These are phyloP conservation scores for Cephus sareptanus DNA, from an alignment of 2,888 invertebrate genomes.

Conservation along the genomic window DNA sequence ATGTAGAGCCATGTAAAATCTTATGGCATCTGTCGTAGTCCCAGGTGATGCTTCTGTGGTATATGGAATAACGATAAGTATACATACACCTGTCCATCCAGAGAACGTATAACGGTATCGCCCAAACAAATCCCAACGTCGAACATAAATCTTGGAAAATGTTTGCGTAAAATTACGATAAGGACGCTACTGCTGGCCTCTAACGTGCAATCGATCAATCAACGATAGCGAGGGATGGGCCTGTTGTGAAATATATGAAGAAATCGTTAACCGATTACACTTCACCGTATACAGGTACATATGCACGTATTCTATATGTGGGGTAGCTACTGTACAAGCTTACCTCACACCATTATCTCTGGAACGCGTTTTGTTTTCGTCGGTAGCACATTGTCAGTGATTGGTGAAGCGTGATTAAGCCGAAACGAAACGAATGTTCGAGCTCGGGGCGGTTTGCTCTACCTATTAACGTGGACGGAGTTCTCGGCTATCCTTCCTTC, in stretches of 20 bases:
- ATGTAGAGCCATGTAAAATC: background rate
- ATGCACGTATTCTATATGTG: background rate
- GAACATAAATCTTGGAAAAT: background rate
- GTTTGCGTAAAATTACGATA: background rate
- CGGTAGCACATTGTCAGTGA: background rate
- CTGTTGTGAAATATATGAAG: background rate
- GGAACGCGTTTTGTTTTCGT: constrained; percentile 1
- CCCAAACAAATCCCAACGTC: background rate
- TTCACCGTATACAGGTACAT: background rate
- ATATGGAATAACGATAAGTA: background rate
- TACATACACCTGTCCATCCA: background rate
- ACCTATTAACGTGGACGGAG: background rate
- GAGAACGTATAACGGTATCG: background rate
- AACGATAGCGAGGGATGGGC: background rate
- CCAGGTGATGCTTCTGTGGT: background rate
- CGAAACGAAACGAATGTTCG: constrained; percentile 5
- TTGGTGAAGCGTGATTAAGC: constrained; percentile 5
- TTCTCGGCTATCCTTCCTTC: background rate
- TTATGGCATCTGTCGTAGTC: background rate
- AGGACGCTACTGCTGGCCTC: background rate
- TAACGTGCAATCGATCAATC: background rate
- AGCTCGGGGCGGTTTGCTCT: background rate
- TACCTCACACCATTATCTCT: background rate
- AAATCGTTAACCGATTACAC: background rate
- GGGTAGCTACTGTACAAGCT: background rate